These are phyloP conservation scores for Danio kyathit DNA, from an alignment of 2,797 vertebrate species.

Conservation along the genomic window DNA sequence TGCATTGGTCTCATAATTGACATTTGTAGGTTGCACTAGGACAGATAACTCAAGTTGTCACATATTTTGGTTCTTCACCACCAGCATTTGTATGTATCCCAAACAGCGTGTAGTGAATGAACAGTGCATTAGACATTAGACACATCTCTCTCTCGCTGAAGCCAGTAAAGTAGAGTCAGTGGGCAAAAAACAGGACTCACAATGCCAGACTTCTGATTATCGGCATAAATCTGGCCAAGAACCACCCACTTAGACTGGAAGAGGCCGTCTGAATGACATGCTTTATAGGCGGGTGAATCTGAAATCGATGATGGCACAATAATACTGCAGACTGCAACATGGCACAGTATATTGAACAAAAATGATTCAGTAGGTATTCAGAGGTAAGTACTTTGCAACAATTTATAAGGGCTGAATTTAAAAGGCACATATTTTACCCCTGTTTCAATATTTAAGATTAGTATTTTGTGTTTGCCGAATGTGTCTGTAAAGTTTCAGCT, in stretches of 20 bases:
- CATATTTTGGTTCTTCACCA: background rate
- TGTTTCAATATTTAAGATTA: too few species aligned
- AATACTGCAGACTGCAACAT: slow-evolving; percentile 5
- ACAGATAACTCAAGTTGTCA: background rate
- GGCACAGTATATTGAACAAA: too few species aligned
- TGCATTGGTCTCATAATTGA: background rate
- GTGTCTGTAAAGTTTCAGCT: too few species aligned
- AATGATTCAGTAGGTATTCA: too few species aligned
- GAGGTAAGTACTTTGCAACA: background rate
- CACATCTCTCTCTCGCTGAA: background rate
- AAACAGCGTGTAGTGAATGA: slow-evolving; percentile 7
- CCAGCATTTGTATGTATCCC: slow-evolving; percentile 5
- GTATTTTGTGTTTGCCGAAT: too few species aligned
- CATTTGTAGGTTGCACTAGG: background rate
- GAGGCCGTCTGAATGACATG: slow-evolving; percentile 1
- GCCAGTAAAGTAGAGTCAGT: slow-evolving; percentile 1
- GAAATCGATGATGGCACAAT: slow-evolving; percentile 22
- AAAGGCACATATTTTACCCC: too few species aligned
- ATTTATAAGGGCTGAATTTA: too few species aligned
- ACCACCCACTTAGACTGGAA: slow-evolving; percentile 24
- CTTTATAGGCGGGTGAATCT: slow-evolving; percentile 15
- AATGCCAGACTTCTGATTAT: slow-evolving; percentile 11
- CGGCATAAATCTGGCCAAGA: background rate
- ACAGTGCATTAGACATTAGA: slow-evolving; percentile 29
- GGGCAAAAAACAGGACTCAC: background rate